phyloP scores from a whole-genome alignment of 2,113 vertebrate species.

The Procapra przewalskii region DNA sequence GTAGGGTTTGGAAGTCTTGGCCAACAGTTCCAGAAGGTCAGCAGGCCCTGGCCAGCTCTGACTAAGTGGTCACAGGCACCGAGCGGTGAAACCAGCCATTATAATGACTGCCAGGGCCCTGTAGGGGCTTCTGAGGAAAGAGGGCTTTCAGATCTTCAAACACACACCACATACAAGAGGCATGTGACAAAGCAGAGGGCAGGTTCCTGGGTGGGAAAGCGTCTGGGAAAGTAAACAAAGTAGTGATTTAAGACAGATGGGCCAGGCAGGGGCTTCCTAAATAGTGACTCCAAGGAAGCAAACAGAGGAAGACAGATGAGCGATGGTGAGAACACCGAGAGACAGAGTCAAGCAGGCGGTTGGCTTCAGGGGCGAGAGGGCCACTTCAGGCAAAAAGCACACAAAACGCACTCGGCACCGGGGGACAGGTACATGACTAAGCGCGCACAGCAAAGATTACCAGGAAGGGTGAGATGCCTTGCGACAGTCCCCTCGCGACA shows the following conservation, averaged over 20 bases:
- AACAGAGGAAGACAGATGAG: not conserved
- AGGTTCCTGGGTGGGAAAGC: not conserved
- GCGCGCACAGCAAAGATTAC: not conserved
- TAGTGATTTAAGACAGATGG: constrained; percentile 26
- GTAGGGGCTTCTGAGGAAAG: not conserved
- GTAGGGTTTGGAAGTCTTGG: not conserved
- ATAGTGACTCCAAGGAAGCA: not conserved
- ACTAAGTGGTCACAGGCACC: not conserved
- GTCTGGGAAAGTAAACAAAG: not conserved
- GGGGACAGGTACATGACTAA: not conserved
- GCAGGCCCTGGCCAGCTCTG: not conserved
- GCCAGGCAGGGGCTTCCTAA: not conserved
- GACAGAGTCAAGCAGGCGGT: not conserved
- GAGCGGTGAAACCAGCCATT: not conserved
- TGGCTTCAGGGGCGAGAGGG: not conserved
- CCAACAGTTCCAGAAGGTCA: not conserved
- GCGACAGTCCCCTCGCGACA: not conserved
- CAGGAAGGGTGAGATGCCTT: not conserved
- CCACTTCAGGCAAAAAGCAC: not conserved
- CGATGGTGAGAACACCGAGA: not conserved
- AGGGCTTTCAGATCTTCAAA: not conserved
- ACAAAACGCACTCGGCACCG: accelerated
- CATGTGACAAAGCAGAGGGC: not conserved
- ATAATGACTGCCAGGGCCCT: not conserved
- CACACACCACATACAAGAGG: not conserved